These are phyloP conservation scores for Goniozus legneri DNA, from an alignment of 1,140 invertebrate species.

Conservation along the genomic window DNA sequence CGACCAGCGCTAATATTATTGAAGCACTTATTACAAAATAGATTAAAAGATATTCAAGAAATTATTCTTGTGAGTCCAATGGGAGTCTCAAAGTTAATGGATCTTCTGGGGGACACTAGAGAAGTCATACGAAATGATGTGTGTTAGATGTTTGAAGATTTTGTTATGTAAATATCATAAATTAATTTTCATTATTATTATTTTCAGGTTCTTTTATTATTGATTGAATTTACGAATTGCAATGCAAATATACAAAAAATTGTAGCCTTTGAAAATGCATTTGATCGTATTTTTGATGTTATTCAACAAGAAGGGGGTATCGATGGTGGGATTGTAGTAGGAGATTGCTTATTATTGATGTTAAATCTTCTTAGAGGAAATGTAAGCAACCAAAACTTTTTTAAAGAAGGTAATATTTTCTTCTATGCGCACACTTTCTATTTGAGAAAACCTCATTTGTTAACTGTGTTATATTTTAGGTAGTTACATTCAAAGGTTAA, in stretches of 20 bases:
- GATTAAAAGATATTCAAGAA: slow-evolving; percentile 91
- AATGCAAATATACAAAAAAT: slow-evolving; percentile 99
- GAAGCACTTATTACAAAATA: slow-evolving; percentile 75
- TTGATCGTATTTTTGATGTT: slow-evolving; percentile 92
- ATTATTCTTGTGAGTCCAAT: slow-evolving; percentile 90
- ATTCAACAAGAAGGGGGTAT: slow-evolving; percentile 88
- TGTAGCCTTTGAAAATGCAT: slow-evolving; percentile 98
- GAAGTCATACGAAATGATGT: slow-evolving; percentile 97
- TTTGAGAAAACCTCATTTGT: no score
- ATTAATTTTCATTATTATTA: slow-evolving; percentile 3
- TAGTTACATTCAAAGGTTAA: slow-evolving; percentile 85
- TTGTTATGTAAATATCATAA: neutral
- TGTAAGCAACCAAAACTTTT: slow-evolving; percentile 96
- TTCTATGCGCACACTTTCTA: no score
- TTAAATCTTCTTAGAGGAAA: slow-evolving; percentile 94
- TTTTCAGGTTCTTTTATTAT: slow-evolving; percentile 74
- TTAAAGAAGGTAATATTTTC: slow-evolving; percentile 87
- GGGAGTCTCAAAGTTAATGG: slow-evolving; percentile 98
- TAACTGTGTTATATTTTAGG: slow-evolving; percentile 49
- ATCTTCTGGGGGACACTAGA: slow-evolving; percentile 86
- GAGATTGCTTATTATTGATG: slow-evolving; percentile 95
- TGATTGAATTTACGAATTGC: slow-evolving; percentile 90
- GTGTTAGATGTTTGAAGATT: slow-evolving; percentile 31
- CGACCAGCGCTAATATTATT: slow-evolving; percentile 85
- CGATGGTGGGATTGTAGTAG: slow-evolving; percentile 96